Conservation (phyloP, 2,888 invertebrate species). For the Morinoia aosen region DNA sequence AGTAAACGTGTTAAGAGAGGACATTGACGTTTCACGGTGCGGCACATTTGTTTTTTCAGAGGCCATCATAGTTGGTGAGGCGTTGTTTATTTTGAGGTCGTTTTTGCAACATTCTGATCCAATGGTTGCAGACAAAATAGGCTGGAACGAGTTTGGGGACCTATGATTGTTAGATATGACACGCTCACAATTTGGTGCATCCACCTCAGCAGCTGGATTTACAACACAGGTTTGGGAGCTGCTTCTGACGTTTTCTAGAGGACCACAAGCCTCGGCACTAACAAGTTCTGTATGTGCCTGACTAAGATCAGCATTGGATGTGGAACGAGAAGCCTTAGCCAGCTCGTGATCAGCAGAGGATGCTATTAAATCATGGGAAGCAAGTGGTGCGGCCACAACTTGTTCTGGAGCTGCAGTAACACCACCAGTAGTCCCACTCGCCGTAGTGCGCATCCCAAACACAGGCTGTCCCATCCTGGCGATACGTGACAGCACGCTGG, state of each 20-base stretch:
- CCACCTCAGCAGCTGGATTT: neutral
- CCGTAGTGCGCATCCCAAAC: neutral
- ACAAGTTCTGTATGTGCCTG: neutral
- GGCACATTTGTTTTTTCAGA: neutral
- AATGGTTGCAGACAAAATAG: neutral
- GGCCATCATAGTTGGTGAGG: neutral
- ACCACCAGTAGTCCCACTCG: neutral
- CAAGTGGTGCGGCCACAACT: no score
- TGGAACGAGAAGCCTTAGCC: neutral
- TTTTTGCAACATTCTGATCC: neutral
- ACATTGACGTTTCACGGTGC: neutral
- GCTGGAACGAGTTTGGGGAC: neutral
- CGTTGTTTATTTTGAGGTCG: neutral
- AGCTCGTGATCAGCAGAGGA: neutral
- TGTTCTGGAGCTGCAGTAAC: neutral
- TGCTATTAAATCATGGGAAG: neutral
- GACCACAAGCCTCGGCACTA: neutral
- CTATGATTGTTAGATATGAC: neutral
- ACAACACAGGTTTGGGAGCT: neutral
- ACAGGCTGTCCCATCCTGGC: constrained; percentile 42
- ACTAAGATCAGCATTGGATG: neutral
- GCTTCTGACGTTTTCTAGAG: neutral
- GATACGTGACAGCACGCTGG: constrained; percentile 24
- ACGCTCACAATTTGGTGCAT: neutral
- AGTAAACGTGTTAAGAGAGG: neutral